Percentiles rank a stretch among this genome's conserved stretches.
Conservation (phyloP, 2,888 invertebrate species). For the Nomada fabriciana region DNA sequence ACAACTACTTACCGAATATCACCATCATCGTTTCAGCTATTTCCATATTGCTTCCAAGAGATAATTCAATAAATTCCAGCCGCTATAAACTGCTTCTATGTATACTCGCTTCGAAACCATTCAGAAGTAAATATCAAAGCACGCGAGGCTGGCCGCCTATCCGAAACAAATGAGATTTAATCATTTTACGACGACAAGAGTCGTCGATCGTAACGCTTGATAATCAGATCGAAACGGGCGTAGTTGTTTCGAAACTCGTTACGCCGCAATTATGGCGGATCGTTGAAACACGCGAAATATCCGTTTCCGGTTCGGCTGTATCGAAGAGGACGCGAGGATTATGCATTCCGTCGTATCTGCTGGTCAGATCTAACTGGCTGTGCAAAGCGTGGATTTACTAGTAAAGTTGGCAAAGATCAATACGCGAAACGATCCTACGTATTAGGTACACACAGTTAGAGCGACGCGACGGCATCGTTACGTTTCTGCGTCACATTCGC, state of each 20-base stretch:
- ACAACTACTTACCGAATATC: neutral
- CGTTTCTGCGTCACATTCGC: slow-evolving; percentile 39
- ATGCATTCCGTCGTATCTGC: slow-evolving; percentile 48
- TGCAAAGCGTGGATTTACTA: slow-evolving; percentile 40
- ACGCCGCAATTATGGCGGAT: slow-evolving; percentile 49
- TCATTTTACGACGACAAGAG: slow-evolving; percentile 28
- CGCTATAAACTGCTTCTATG: neutral
- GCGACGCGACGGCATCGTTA: slow-evolving; percentile 41
- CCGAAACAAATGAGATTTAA: slow-evolving; percentile 29
- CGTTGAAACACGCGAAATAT: slow-evolving; percentile 45
- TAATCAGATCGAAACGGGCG: slow-evolving; percentile 36
- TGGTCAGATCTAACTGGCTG: slow-evolving; percentile 39
- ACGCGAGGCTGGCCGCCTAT: neutral
- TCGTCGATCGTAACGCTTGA: slow-evolving; percentile 27
- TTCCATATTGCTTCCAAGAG: neutral
- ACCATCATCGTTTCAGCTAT: neutral
- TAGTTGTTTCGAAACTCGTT: slow-evolving; percentile 56
- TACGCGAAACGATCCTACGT: slow-evolving; percentile 45
- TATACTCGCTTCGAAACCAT: neutral
- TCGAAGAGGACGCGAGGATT: slow-evolving; percentile 33
- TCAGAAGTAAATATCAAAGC: neutral
- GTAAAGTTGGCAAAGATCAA: slow-evolving; percentile 54
- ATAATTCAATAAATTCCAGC: slow-evolving; percentile 7
- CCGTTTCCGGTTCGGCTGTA: slow-evolving; percentile 10
- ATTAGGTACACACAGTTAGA: slow-evolving; percentile 1